These are phyloP conservation scores for Globicephala melas DNA, from an alignment of 2,113 vertebrate species.

Conservation along the genomic window DNA sequence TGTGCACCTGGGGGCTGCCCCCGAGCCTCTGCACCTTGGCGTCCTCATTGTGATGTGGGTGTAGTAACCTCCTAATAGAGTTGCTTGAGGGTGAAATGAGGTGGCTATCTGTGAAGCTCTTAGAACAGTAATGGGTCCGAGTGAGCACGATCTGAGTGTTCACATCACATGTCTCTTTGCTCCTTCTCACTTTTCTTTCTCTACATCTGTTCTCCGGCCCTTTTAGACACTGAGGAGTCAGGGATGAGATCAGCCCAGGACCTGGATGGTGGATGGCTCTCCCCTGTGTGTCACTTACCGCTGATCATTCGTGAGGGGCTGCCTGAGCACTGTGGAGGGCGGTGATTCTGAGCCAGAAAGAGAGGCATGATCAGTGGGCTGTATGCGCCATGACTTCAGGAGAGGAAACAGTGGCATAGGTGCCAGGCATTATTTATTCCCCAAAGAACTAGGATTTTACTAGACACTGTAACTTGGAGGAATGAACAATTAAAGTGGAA, in stretches of 20 bases:
- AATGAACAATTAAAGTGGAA: neutral
- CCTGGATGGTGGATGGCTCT: neutral
- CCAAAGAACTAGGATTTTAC: neutral
- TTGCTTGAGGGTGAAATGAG: neutral
- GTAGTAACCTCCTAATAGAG: neutral
- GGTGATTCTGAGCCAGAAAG: neutral
- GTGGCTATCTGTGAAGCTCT: neutral
- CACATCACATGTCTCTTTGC: neutral
- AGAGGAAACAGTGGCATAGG: neutral
- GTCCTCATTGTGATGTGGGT: neutral
- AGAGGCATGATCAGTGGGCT: neutral
- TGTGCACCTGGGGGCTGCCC: neutral
- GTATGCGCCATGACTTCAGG: neutral
- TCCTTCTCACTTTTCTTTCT: neutral
- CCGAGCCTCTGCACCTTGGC: neutral
- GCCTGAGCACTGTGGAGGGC: neutral
- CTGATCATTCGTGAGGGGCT: neutral
- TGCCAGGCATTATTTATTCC: neutral
- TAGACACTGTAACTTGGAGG: neutral
- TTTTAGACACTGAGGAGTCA: neutral
- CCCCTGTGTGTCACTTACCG: neutral
- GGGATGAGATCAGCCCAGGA: neutral
- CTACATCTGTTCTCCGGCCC: neutral
- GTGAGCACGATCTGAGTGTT: neutral
- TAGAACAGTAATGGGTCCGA: neutral